A percentile compares a stretch with the other conserved stretches of the same genome.
phyloP scores from a whole-genome alignment of 2,797 vertebrate species.

The Okamejei kenojei region DNA sequence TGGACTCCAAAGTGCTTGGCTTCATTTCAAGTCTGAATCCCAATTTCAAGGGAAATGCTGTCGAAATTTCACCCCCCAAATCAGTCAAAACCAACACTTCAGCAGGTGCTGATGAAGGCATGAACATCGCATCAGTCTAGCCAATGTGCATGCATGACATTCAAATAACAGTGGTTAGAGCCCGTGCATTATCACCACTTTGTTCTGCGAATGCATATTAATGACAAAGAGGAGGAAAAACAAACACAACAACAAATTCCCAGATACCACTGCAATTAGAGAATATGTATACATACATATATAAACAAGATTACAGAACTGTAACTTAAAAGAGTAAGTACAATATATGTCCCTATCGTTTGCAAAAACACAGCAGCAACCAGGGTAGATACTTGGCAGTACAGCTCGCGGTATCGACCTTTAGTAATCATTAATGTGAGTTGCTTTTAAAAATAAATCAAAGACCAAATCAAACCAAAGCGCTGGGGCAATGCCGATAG shows the following conservation, averaged over 20 bases:
- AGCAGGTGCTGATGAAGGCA: slow-evolving; percentile 47
- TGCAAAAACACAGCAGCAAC: background rate
- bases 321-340: slow-evolving; percentile 28
- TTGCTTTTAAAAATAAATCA: background rate
- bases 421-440: background rate
- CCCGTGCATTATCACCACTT: background rate
- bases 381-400: background rate
- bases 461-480: background rate
- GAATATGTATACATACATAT: background rate
- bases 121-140: slow-evolving; percentile 37
- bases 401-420: background rate
- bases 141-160: slow-evolving; percentile 34
- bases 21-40: slow-evolving; percentile 60
- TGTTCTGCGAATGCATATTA: slow-evolving; percentile 37
- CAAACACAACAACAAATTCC: slow-evolving; percentile 15
- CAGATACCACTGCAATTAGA: slow-evolving; percentile 25
- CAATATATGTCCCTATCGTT: background rate
- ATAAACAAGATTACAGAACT: background rate
- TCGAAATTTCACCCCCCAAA: slow-evolving; percentile 57
- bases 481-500: background rate
- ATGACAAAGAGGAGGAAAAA: slow-evolving; percentile 9
- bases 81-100: slow-evolving; percentile 51
- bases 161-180: slow-evolving; percentile 31
- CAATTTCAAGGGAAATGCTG: slow-evolving; percentile 62
- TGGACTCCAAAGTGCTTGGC: slow-evolving; percentile 78